Base-by-base conservation (phyloP, 1,140 invertebrate species). In the Scaptomyza pallida region DNA sequence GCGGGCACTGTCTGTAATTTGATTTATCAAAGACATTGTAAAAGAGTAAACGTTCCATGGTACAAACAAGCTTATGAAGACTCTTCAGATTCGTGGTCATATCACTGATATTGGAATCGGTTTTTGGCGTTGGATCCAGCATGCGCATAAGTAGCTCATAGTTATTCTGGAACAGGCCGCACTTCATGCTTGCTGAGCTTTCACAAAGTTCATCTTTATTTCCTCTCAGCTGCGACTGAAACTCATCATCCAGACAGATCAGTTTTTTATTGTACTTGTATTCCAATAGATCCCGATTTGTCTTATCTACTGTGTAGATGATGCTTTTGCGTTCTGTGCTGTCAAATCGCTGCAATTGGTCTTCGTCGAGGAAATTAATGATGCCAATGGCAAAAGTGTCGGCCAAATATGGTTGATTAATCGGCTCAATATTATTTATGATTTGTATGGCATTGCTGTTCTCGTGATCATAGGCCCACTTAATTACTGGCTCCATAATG, bases 91-190 rank as follows among this genome's bases (percentile, higher is more conserved):
- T 85, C 19, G 67, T 70, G 3, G 78, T 15, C 8, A 90, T 72
- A 5, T 70, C 59, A 5, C 40, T 21, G 3, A 45, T 41, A 0
- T 54, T 37, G 9, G 65, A 70, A 0, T 89, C 82, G 35, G 69
- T 75, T 5, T 62, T 48, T n/a, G 47, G 64, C 8, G 74, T 26
- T 13, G 67, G 57, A 51, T 90, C 89, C 0, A 90, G 40, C 15
- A 59, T 54, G 5, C 89, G 86, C 89, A 90, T 90, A 0, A 90
- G 59, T 5, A 83, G 54, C 17, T 90, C 89, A 55, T 90, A 90
- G 23, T 81, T 90, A 13, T 35, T 57, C 35, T 89, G 85, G 48
- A 75, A 81, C 4, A 90, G 40, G 50, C 89, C 85, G 48, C 89
- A 90, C 23, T 78, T 86, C 2, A 40, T 13, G 12, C 12, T n/a